A percentile compares a stretch with the other conserved stretches of the same genome.
Evolutionary conservation across 1,140 invertebrate genomes (phyloP).

Genomic region (Zaprionus nigranus): DNA sequence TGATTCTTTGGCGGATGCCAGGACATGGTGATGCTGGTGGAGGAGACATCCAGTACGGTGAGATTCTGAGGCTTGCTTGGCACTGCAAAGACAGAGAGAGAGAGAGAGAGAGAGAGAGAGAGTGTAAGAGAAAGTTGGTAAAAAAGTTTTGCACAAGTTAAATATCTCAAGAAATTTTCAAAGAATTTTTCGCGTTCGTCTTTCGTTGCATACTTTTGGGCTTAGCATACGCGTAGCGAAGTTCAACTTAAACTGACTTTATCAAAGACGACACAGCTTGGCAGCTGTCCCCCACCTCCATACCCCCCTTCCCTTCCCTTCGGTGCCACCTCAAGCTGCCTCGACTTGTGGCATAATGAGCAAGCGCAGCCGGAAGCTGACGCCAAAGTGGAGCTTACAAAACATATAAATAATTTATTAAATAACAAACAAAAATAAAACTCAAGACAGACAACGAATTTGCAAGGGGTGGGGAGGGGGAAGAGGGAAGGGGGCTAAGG

Average conservation of each 20-base stretch:
- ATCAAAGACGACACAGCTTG: slow-evolving; percentile 21
- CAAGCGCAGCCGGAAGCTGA: slow-evolving; percentile 47
- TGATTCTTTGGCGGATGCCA: slow-evolving; percentile 91
- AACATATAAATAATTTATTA: slow-evolving; percentile 80
- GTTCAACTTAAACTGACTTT: background rate
- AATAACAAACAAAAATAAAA: slow-evolving; percentile 58
- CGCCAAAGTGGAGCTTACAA: slow-evolving; percentile 14
- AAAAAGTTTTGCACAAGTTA: slow-evolving; percentile 34
- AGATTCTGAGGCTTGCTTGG: slow-evolving; percentile 93
- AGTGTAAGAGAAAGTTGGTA: background rate
- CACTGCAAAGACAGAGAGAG: slow-evolving; percentile 86
- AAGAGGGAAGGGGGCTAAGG: background rate
- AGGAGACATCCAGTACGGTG: slow-evolving; percentile 89
- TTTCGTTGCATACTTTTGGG: slow-evolving; percentile 21
- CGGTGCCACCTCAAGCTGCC: background rate
- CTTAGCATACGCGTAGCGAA: slow-evolving; percentile 18
- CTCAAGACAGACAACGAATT: slow-evolving; percentile 7
- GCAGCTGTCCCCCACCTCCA: slow-evolving; percentile 3
- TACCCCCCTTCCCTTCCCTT: background rate
- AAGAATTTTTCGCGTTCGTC: slow-evolving; percentile 8
- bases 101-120: background rate
- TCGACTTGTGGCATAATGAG: slow-evolving; percentile 47
- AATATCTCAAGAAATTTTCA: slow-evolving; percentile 18
- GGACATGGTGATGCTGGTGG: slow-evolving; percentile 90
- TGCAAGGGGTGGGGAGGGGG: background rate